A percentile compares a stretch with the other conserved stretches of the same genome.
Conservation (phyloP, 2,888 invertebrate genomes). For the Drosophila leonis region DNA sequence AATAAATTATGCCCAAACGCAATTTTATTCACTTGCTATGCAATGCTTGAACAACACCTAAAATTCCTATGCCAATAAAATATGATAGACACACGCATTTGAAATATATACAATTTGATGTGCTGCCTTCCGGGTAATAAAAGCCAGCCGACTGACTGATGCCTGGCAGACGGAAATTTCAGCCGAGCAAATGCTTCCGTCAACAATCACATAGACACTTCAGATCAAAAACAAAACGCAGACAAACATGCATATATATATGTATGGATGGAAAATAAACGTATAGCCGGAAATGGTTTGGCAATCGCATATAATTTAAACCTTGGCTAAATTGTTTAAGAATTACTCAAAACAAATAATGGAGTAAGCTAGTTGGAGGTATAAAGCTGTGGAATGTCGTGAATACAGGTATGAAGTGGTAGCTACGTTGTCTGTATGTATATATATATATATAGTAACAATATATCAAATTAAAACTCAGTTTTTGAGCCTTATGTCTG, state of each 20-base stretch:
- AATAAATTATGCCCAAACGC: slow-evolving; percentile 43
- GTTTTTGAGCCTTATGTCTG: too few relatives aligned
- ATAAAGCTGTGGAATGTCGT: neutral
- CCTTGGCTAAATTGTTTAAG: neutral
- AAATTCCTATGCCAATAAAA: slow-evolving; percentile 3
- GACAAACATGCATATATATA: neutral
- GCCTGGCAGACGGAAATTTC: slow-evolving; percentile 36
- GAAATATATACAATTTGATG: slow-evolving; percentile 15
- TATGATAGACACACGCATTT: neutral
- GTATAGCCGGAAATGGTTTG: neutral
- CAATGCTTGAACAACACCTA: neutral
- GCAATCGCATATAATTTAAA: neutral
- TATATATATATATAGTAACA: too few relatives aligned
- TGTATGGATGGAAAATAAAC: neutral
- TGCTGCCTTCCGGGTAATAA: slow-evolving; percentile 25
- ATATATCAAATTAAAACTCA: too few relatives aligned
- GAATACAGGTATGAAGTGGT: neutral
- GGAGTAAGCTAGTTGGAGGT: neutral
- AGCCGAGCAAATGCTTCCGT: slow-evolving; percentile 41
- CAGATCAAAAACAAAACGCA: slow-evolving; percentile 13
- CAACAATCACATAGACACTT: slow-evolving; percentile 27
- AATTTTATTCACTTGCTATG: slow-evolving; percentile 26
- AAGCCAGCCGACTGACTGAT: slow-evolving; percentile 12
- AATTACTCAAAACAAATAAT: neutral
- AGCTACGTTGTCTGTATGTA: neutral